phyloP scores from a whole-genome alignment of 1,140 invertebrate species.

The Drosophila chauvacae region DNA sequence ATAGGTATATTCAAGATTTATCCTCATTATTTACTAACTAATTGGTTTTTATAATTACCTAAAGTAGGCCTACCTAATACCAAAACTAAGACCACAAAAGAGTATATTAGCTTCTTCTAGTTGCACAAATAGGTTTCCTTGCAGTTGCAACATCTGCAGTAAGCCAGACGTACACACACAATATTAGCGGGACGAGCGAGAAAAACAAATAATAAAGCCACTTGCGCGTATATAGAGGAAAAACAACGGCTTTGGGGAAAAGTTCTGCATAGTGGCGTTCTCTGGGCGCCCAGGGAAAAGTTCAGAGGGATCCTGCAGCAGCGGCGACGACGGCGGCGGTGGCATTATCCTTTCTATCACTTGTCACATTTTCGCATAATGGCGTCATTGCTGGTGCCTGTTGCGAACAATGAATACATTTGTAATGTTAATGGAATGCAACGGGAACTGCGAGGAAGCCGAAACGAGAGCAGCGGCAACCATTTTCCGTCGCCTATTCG shows the following conservation, averaged over 20 bases:
- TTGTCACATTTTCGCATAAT: slow-evolving; percentile 79
- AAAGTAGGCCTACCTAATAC: background rate
- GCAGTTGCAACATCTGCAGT: slow-evolving; percentile 31
- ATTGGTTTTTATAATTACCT: background rate
- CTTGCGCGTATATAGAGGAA: slow-evolving; percentile 61
- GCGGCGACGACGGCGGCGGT: background rate
- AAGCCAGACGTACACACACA: slow-evolving; percentile 29
- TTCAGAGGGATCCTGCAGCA: background rate
- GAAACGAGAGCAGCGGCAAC: slow-evolving; percentile 47
- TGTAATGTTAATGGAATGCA: slow-evolving; percentile 82
- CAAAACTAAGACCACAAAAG: background rate
- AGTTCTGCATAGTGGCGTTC: slow-evolving; percentile 40
- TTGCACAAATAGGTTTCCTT: background rate
- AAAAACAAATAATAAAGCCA: slow-evolving; percentile 80
- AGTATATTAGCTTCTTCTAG: slow-evolving; percentile 1
- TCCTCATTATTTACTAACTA: background rate
- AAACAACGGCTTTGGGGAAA: slow-evolving; percentile 35
- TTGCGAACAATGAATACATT: slow-evolving; percentile 79
- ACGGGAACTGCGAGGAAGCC: slow-evolving; percentile 43
- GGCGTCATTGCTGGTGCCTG: slow-evolving; percentile 50
- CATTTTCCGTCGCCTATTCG: slow-evolving; percentile 59
- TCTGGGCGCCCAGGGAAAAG: slow-evolving; percentile 6
- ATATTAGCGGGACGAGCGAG: slow-evolving; percentile 58
- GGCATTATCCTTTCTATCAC: slow-evolving; percentile 79
- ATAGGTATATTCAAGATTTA: background rate